phyloP scores from a whole-genome alignment of 1,140 invertebrate genomes.

The Pogonus chalceus region DNA sequence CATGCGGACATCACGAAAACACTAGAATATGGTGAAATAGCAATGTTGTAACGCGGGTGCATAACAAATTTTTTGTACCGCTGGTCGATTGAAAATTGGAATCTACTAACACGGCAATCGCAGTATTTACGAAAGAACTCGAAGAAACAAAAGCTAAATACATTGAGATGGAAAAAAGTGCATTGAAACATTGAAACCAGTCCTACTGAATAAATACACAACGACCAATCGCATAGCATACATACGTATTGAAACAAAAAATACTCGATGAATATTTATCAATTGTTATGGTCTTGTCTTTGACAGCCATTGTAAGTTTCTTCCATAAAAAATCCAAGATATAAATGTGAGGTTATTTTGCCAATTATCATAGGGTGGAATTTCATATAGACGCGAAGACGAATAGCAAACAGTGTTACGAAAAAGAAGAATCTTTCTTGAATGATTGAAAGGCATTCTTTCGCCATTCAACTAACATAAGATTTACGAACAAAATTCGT shows the following conservation, averaged over 20 bases:
- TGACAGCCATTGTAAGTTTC: constrained; percentile 3
- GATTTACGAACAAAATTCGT: neutral
- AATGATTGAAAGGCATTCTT: neutral
- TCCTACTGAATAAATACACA: neutral
- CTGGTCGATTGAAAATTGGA: no score
- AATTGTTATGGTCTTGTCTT: constrained; percentile 4
- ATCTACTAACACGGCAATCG: neutral
- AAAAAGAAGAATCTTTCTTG: no score
- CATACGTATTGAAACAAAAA: neutral
- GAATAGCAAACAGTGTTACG: no score
- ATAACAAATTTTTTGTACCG: neutral
- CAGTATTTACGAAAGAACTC: neutral
- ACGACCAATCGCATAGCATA: neutral
- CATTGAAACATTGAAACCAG: neutral
- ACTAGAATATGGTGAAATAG: neutral
- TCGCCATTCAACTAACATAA: neutral
- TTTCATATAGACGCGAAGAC: no score
- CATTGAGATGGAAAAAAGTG: neutral
- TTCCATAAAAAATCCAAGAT: neutral
- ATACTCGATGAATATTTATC: constrained; percentile 2
- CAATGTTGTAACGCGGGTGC: neutral
- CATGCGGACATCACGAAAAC: neutral
- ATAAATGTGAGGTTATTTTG: neutral
- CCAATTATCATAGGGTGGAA: constrained; percentile 1
- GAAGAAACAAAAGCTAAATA: no score